Percentiles rank a stretch among this genome's conserved stretches.
Conservation (phyloP, 2,888 invertebrate species). For the Hyalella azteca region DNA sequence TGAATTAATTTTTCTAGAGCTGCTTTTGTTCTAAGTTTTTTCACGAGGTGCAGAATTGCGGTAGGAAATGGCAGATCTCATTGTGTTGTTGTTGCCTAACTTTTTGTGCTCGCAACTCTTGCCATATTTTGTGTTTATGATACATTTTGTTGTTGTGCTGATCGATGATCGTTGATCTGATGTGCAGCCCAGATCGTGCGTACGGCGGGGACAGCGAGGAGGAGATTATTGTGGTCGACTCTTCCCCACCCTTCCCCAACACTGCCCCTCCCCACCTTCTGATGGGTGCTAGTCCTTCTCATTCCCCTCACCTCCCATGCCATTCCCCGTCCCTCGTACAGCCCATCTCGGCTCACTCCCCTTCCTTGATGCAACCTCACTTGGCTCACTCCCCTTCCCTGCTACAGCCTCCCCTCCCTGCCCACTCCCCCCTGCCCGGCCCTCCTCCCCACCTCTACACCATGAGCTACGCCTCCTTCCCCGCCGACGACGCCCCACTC, state of each 20-base stretch:
- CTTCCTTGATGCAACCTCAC: background rate
- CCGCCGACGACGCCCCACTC: slow-evolving; percentile 28
- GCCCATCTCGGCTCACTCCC: slow-evolving; percentile 8
- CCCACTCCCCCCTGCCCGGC: slow-evolving; percentile 22
- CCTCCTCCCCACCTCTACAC: slow-evolving; percentile 36
- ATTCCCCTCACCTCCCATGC: background rate
- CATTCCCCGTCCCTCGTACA: background rate
- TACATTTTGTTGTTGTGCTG: too few relatives aligned
- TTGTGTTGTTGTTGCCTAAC: too few relatives aligned
- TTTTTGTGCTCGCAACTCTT: too few relatives aligned
- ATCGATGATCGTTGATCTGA: background rate
- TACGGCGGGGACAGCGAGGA: slow-evolving; percentile 26
- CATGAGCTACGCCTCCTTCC: slow-evolving; percentile 42
- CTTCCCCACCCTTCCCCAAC: background rate
- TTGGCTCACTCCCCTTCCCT: background rate
- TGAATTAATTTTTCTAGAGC: too few relatives aligned
- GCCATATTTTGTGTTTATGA: too few relatives aligned
- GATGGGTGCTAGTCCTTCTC: background rate
- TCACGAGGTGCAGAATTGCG: too few relatives aligned
- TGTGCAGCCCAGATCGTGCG: background rate
- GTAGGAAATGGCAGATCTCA: too few relatives aligned
- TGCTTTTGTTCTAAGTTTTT: too few relatives aligned
- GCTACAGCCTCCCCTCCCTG: background rate
- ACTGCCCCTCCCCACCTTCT: slow-evolving; percentile 8
- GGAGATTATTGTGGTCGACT: slow-evolving; percentile 4